phyloP scores from a whole-genome alignment of 2,888 invertebrate genomes.

The Escarpia spicata region DNA sequence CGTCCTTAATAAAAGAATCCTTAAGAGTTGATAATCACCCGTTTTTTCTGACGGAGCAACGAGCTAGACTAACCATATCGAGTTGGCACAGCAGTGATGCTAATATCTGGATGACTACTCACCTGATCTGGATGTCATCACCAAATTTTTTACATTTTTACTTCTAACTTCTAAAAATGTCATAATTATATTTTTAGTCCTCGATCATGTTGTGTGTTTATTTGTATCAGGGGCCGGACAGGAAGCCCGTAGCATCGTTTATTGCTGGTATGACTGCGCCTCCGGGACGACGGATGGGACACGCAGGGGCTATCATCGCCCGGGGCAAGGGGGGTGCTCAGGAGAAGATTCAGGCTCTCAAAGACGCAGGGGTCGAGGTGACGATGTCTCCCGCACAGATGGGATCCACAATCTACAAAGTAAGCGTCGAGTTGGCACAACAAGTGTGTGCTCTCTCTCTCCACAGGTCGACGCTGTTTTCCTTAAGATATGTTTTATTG shows the following conservation, averaged over 20 bases:
- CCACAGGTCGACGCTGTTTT: too few species aligned
- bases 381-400: constrained; percentile 96
- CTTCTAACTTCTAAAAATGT: too few species aligned
- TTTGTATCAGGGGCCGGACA: constrained; percentile 71
- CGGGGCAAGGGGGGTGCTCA: constrained; percentile 98
- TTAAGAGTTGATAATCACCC: too few species aligned
- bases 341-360: constrained; percentile 94
- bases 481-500: background rate
- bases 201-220: background rate
- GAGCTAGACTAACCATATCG: too few species aligned
- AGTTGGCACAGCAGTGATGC: too few species aligned
- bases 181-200: too few species aligned
- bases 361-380: constrained; percentile 88
- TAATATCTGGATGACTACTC: too few species aligned
- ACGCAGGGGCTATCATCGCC: constrained; percentile 98
- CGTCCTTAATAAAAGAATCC: too few species aligned
- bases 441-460: background rate
- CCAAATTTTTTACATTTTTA: too few species aligned
- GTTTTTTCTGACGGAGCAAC: too few species aligned
- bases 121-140: too few species aligned
- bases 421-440: constrained; percentile 38
- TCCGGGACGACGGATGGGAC: constrained; percentile 97
- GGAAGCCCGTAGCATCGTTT: constrained; percentile 98
- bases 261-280: constrained; percentile 99
- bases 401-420: constrained; percentile 81